These are phyloP conservation scores for Actinernus sp. DNA, from an alignment of 92 coral and sea anemone species.

Conservation along the genomic window DNA sequence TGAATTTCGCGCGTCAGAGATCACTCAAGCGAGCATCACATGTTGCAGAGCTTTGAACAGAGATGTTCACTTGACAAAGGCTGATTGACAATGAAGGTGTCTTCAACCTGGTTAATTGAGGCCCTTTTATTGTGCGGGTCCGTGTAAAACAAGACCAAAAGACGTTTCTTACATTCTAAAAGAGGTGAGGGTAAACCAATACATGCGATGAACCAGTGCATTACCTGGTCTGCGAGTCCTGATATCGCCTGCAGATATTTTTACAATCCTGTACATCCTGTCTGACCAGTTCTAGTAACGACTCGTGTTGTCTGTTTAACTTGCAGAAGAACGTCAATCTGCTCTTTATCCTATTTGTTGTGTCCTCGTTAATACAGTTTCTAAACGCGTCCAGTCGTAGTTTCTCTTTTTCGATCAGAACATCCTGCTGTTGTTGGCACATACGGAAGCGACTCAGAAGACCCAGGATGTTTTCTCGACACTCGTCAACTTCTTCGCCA, in stretches of 20 bases:
- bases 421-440: conserved; percentile 89
- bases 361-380: conserved; percentile 96
- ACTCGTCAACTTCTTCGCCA: conserved; percentile 88
- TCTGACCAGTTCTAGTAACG: conserved; percentile 82
- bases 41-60: too few species aligned
- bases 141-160: too few species aligned
- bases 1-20: too few species aligned
- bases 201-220: neutral
- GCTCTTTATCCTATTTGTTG: conserved; percentile 82
- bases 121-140: too few species aligned
- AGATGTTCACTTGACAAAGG: too few species aligned
- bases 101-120: too few species aligned
- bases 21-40: too few species aligned
- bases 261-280: conserved; percentile 97
- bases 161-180: too few species aligned
- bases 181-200: too few species aligned
- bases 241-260: conserved; percentile 84
- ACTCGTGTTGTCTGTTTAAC: conserved; percentile 88
- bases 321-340: conserved; percentile 88
- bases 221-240: conserved; percentile 83
- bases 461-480: conserved; percentile 82
- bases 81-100: too few species aligned
- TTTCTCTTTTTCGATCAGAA: conserved; percentile 90
- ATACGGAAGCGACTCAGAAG: conserved; percentile 85
- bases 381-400: conserved; percentile 92